A percentile compares a stretch with the other conserved stretches of the same genome.
Conservation (phyloP, 92 coral and sea anemone species). For the Porites cylindrica region DNA sequence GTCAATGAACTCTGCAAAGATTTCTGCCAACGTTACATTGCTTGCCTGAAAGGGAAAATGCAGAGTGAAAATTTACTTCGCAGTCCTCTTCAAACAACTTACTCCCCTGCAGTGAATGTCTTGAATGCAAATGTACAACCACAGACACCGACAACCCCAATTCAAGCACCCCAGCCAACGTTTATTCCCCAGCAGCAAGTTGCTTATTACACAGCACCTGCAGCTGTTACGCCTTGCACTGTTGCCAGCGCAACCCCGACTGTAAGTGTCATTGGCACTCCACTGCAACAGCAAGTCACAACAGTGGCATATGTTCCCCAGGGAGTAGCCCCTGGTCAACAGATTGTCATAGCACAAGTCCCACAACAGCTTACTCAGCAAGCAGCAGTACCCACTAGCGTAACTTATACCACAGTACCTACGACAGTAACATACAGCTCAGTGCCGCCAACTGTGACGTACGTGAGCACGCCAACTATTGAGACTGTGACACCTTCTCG, state of each 20-base stretch:
- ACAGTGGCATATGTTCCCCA: conserved; percentile 80
- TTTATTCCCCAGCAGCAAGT: conserved; percentile 75
- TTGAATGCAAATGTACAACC: conserved; percentile 71
- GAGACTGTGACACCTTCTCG: conserved; percentile 62
- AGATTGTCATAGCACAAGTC: conserved; percentile 71
- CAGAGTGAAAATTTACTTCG: conserved; percentile 96
- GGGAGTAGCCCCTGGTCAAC: conserved; percentile 67
- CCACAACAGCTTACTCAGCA: conserved; percentile 60
- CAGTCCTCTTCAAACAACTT: conserved; percentile 79
- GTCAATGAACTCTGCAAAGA: conserved; percentile 99
- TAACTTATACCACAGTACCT: conserved; percentile 29
- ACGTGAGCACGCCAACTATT: conserved; percentile 60
- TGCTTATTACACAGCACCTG: conserved; percentile 66
- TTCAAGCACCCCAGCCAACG: conserved; percentile 58
- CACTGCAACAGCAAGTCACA: conserved; percentile 83
- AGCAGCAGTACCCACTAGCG: conserved; percentile 16
- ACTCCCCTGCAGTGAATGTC: conserved; percentile 59
- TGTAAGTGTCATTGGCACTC: conserved; percentile 74
- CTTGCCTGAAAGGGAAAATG: conserved; percentile 98
- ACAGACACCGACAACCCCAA: conserved; percentile 69
- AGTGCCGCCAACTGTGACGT: conserved; percentile 58
- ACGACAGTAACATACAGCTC: conserved; percentile 42
- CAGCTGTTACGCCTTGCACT: conserved; percentile 73
- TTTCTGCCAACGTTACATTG: conserved; percentile 99
- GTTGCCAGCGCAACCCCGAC: conserved; percentile 90